Conservation (phyloP, 2,888 invertebrate genomes). For the Lucinisca nassula region DNA sequence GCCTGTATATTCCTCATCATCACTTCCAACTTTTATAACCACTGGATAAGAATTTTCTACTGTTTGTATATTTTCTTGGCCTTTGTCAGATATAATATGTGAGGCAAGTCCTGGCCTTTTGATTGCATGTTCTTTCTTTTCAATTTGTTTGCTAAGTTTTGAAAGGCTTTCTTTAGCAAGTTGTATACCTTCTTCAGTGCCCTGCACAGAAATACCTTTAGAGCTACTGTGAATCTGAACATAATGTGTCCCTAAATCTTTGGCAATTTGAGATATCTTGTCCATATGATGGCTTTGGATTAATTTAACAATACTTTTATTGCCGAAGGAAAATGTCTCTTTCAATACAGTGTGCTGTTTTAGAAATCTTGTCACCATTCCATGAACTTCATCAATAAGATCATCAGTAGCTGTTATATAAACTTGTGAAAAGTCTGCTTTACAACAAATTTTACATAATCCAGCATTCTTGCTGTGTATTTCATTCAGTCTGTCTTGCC, state of each 20-base stretch:
- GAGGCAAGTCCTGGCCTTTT: background rate
- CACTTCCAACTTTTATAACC: background rate
- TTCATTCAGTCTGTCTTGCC: slow-evolving; percentile 33
- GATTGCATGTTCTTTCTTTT: background rate
- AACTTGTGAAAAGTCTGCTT: background rate
- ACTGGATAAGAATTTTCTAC: background rate
- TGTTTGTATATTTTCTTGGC: background rate
- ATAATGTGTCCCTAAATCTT: background rate
- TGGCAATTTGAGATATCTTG: background rate
- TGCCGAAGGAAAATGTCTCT: background rate
- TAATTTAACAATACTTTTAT: background rate
- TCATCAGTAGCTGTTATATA: background rate
- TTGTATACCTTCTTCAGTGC: background rate
- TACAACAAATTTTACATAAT: background rate
- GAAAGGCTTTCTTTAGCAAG: background rate
- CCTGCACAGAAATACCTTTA: background rate
- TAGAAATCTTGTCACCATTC: background rate
- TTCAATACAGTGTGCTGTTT: background rate
- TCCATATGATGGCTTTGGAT: background rate
- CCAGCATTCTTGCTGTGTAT: background rate
- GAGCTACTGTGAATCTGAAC: background rate
- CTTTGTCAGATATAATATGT: background rate
- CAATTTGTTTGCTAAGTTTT: background rate
- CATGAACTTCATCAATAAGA: background rate
- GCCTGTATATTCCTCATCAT: background rate